A percentile compares a stretch with the other conserved stretches of the same genome.
These are phyloP conservation scores for Macrotis lagotis DNA, from an alignment of 2,113 vertebrate species.

Conservation along the genomic window DNA sequence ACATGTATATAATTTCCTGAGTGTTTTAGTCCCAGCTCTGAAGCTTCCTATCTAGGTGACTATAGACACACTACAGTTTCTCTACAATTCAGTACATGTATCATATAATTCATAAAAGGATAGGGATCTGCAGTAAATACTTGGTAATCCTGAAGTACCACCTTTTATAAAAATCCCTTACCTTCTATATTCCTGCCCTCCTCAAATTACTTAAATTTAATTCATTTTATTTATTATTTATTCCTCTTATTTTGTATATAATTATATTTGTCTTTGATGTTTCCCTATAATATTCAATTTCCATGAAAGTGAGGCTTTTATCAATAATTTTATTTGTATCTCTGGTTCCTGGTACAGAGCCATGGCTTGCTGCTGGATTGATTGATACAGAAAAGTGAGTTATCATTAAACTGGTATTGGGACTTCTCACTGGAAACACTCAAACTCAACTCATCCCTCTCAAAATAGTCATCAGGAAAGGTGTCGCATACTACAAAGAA, in stretches of 20 bases:
- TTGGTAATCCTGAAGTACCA: not conserved
- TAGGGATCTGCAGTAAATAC: not conserved
- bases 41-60: not conserved
- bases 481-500: not conserved
- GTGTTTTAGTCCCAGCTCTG: not conserved
- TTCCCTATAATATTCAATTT: not conserved
- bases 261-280: not conserved
- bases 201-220: not conserved
- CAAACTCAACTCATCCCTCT: not conserved
- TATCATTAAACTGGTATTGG: not conserved
- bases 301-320: not conserved
- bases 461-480: not conserved
- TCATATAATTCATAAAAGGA: not conserved
- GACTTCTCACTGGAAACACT: slow-evolving; percentile 22
- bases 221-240: not conserved
- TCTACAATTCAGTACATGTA: not conserved
- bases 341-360: too few relatives aligned
- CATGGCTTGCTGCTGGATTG: not conserved
- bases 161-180: not conserved
- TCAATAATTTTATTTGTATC: not conserved
- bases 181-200: not conserved
- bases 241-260: not conserved
- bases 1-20: too few relatives aligned
- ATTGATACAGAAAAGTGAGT: not conserved
- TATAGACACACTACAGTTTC: not conserved